Evolutionary conservation across 2,797 vertebrate species (phyloP).

Genomic region (Synanceia verrucosa): DNA sequence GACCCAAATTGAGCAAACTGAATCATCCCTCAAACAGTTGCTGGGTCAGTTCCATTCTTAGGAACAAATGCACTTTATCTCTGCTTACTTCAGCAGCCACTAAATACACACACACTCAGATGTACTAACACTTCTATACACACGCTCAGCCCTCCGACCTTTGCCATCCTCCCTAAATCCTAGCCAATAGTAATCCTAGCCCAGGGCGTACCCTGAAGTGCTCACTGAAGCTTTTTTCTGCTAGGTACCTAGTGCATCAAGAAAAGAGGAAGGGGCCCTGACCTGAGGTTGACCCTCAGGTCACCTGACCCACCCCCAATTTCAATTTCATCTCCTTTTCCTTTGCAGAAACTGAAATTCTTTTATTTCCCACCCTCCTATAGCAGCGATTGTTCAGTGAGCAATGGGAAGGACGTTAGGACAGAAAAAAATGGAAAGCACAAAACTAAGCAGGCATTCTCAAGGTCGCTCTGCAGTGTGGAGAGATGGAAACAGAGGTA

Average conservation of each 20-base stretch:
- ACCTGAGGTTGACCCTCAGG: slow-evolving; percentile 58
- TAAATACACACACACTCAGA: slow-evolving; percentile 11
- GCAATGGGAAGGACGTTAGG: slow-evolving; percentile 30
- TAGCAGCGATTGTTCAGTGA: slow-evolving; percentile 58
- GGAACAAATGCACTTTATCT: slow-evolving; percentile 18
- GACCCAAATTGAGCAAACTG: neutral
- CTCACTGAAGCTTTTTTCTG: slow-evolving; percentile 57
- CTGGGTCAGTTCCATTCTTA: neutral
- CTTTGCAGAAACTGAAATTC: slow-evolving; percentile 45
- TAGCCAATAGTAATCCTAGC: slow-evolving; percentile 56
- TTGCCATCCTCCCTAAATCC: slow-evolving; percentile 58
- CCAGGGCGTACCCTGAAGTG: slow-evolving; percentile 51
- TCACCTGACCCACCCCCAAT: slow-evolving; percentile 38
- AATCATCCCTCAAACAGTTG: neutral
- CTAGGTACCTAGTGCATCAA: slow-evolving; percentile 50
- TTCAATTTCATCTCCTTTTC: slow-evolving; percentile 1
- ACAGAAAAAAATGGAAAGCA: slow-evolving; percentile 19
- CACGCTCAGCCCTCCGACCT: slow-evolving; percentile 56
- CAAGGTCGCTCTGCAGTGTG: slow-evolving; percentile 64
- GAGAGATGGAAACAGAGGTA: slow-evolving; percentile 11
- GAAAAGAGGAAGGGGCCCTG: slow-evolving; percentile 56
- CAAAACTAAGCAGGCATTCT: slow-evolving; percentile 54
- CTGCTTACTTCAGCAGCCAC: slow-evolving; percentile 30
- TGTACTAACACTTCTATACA: neutral
- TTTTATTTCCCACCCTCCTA: slow-evolving; percentile 52